Percentiles rank a stretch among this genome's conserved stretches.
Conservation (phyloP, 1,140 invertebrate genomes). For the Drosophila sp. region DNA sequence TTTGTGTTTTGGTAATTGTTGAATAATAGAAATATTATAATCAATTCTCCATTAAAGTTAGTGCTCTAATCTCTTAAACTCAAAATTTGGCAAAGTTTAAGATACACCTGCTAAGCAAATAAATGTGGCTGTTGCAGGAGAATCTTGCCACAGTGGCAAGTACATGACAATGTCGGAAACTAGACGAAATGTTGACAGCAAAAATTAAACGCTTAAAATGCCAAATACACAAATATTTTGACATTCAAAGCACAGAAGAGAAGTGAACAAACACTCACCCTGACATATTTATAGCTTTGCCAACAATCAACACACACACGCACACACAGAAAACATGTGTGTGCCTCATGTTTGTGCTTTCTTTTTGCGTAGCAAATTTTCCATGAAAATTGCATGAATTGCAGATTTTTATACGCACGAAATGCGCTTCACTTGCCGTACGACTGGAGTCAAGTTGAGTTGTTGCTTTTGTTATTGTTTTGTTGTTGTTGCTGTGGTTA, state of each 20-base stretch:
- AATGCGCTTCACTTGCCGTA: conserved; percentile 62
- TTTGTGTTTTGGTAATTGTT: background rate
- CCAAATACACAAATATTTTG: conserved; percentile 81
- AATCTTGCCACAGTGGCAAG: conserved; percentile 10
- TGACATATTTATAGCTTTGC: conserved; percentile 23
- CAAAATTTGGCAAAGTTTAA: conserved; percentile 36
- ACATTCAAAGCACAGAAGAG: conserved; percentile 71
- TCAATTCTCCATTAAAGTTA: background rate
- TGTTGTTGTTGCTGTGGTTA: conserved; percentile 37
- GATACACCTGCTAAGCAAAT: conserved; percentile 67
- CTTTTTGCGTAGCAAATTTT: conserved; percentile 76
- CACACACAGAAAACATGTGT: conserved; percentile 12
- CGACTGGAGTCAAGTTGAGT: conserved; percentile 25
- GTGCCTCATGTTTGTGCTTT: conserved; percentile 27
- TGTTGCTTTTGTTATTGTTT: conserved; percentile 19
- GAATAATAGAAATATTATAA: background rate
- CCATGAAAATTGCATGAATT: conserved; percentile 83
- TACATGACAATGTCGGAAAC: conserved; percentile 44
- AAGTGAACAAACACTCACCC: conserved; percentile 28
- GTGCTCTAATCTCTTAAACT: conserved; percentile 28
- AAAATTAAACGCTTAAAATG: conserved; percentile 82
- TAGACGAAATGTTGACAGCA: conserved; percentile 69
- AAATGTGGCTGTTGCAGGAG: conserved; percentile 52
- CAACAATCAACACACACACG: conserved; percentile 29
- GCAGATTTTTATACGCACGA: conserved; percentile 81